Conservation (phyloP, 2,888 invertebrate species). For the Coleophora deauratella region DNA sequence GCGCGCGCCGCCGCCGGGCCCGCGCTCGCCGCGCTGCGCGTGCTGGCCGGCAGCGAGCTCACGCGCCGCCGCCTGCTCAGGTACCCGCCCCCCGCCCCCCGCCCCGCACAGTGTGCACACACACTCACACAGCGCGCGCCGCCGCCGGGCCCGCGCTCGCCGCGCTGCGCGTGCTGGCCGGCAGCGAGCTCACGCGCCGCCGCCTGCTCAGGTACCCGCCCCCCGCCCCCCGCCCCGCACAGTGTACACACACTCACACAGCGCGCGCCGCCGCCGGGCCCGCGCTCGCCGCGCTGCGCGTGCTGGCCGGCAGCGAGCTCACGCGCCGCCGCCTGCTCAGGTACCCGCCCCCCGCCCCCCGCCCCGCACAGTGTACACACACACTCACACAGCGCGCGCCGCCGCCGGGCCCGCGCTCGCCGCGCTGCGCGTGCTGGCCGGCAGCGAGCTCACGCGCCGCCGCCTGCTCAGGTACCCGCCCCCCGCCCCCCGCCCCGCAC, state of each 20-base stretch:
- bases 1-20: constrained; percentile 19
- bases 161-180: constrained; percentile 48
- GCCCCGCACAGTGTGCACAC: too few relatives aligned
- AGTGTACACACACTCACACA: too few relatives aligned
- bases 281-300: constrained; percentile 43
- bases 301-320: constrained; percentile 48
- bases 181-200: constrained; percentile 43
- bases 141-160: constrained; percentile 34
- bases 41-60: constrained; percentile 49
- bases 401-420: constrained; percentile 36
- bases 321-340: constrained; percentile 51
- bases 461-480: constrained; percentile 46
- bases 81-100: constrained; percentile 18
- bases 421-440: constrained; percentile 48
- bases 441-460: constrained; percentile 43
- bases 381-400: constrained; percentile 31
- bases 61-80: constrained; percentile 51
- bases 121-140: too few relatives aligned
- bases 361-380: too few relatives aligned
- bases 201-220: constrained; percentile 61
- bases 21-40: constrained; percentile 40
- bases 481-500: too few relatives aligned
- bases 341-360: too few relatives aligned
- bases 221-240: too few relatives aligned
- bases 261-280: constrained; percentile 29